Base-by-base conservation (phyloP, 2,113 vertebrate species). In the Stegostoma tigrinum region DNA sequence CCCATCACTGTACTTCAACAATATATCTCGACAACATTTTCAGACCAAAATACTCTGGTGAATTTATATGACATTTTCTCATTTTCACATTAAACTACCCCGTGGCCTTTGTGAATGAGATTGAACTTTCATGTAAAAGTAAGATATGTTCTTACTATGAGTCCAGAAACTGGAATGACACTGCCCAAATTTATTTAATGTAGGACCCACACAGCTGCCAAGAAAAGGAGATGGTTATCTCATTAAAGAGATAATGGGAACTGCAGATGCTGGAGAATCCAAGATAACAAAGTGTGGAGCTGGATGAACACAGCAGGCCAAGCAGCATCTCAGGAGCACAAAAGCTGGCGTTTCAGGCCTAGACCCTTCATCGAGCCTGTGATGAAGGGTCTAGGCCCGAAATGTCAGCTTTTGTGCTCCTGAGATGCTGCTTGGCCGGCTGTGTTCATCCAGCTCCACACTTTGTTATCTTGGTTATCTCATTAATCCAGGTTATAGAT, bases 161-260 rank as follows among this genome's bases (percentile, higher is more conserved):
- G 6, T 93, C 30, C 61, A 67, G n/a, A 93, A 93, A 93, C 23
- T 66, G 34, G 34, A 93, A 93, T 67, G 64, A 93, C 19, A 6
- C 61, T 42, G 89, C 61, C 64, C 89, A 66, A 93, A 23, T 67
- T 8, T 93, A 93, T 93, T 93, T 38, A 93, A 93, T 67, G n/a
- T 38, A 21, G 89, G 89, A 90, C 17, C n/a, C 34, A 67, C n/a
- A n/a, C 61, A 93, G 89, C 30, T 93, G 34, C n/a, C 61, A 93
- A 66, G n/a, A 30, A 64, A 91, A 91, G 87, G 27, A n/a, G 14
- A 64, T n/a, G 12, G 5, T 91, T 64, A 17, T 91, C 87, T 91
- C n/a, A 23, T 93, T 93, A 23, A 67, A n/a, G n/a, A n/a, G n/a
- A n/a, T n/a, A n/a, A n/a, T n/a, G n/a, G n/a, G n/a, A n/a, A n/a